These are phyloP conservation scores for Peromyscus attwateri DNA, from an alignment of 2,797 vertebrate genomes.

Conservation along the genomic window DNA sequence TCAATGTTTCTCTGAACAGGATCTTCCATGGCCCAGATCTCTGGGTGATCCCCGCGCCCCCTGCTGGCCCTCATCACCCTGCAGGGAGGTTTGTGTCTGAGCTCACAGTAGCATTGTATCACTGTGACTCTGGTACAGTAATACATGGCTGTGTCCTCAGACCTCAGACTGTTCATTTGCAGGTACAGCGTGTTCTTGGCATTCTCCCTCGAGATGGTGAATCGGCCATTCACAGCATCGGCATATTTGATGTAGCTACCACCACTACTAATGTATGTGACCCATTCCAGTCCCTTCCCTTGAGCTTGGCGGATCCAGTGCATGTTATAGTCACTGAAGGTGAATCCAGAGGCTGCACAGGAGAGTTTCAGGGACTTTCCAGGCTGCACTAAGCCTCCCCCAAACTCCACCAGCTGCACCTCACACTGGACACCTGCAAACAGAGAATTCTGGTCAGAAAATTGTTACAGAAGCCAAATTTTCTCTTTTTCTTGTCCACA, in stretches of 20 bases:
- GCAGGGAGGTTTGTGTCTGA: background rate
- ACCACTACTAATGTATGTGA: accelerated
- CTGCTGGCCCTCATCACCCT: accelerated
- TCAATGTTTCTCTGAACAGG: too few relatives aligned
- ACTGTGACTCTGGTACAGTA: background rate
- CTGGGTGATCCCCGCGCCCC: too few relatives aligned
- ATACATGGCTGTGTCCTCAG: background rate
- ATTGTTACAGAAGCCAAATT: background rate
- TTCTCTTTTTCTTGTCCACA: too few relatives aligned
- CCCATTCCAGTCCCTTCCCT: background rate
- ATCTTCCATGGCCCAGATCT: too few relatives aligned
- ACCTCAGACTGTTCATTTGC: background rate
- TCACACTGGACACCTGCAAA: background rate
- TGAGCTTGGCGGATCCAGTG: background rate
- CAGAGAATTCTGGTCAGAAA: background rate
- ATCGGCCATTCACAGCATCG: background rate
- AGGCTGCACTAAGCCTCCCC: background rate
- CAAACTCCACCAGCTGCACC: background rate
- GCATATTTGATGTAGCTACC: background rate
- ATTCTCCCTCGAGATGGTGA: background rate
- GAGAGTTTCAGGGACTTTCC: background rate
- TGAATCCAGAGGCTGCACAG: background rate
- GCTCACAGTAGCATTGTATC: too few relatives aligned
- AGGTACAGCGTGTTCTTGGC: background rate
- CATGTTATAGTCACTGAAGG: accelerated